Conservation (phyloP, 2,888 invertebrate genomes). For the Ditula angustiorana region DNA sequence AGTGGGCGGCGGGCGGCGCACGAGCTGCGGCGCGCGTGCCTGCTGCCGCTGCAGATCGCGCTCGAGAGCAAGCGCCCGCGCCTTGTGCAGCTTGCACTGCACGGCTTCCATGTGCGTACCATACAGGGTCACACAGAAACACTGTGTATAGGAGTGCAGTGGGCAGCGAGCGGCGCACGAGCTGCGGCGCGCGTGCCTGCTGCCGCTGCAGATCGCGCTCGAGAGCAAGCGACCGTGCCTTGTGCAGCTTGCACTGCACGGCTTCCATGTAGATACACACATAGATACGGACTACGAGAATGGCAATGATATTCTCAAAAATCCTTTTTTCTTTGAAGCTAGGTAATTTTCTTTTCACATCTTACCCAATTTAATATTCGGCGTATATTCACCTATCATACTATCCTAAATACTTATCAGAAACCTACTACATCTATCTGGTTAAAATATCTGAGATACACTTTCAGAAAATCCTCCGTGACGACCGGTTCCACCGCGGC, state of each 20-base stretch:
- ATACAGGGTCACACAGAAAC: conserved; percentile 88
- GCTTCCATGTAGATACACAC: conserved; percentile 95
- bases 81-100: conserved; percentile 92
- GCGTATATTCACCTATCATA: no score
- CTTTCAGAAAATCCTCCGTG: conserved; percentile 93
- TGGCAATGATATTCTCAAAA: no score
- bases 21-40: conserved; percentile 93
- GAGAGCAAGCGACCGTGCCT: conserved; percentile 95
- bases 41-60: conserved; percentile 93
- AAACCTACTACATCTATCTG: no score
- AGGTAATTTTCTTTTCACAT: no score
- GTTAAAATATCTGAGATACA: no score
- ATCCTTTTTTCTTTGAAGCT: no score
- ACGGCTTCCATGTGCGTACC: conserved; percentile 94
- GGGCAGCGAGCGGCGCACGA: conserved; percentile 93
- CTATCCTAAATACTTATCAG: no score
- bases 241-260: conserved; percentile 92
- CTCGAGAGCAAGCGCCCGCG: conserved; percentile 95
- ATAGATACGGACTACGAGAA: no score
- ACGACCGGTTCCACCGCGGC: conserved; percentile 96
- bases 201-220: conserved; percentile 93
- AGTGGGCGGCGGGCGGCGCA: conserved; percentile 91
- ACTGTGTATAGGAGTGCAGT: conserved; percentile 91
- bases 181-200: conserved; percentile 92
- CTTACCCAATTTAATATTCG: no score